Conservation (phyloP, 2,113 vertebrate genomes). For the Orcinus orca region DNA sequence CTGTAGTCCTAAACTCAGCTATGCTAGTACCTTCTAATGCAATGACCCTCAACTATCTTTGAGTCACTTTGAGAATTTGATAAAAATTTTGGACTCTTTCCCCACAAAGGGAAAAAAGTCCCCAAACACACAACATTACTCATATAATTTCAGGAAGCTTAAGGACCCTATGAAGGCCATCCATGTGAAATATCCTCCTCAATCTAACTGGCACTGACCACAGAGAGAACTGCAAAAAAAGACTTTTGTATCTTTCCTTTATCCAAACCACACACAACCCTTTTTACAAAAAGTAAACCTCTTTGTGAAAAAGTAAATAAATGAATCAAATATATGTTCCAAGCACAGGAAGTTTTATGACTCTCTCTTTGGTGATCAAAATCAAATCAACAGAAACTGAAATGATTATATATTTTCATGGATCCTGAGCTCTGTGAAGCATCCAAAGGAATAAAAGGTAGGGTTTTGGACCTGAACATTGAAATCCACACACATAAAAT, state of each 20-base stretch:
- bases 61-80: neutral
- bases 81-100: neutral
- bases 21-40: neutral
- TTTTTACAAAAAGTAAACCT: constrained; percentile 34
- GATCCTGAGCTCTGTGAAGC: neutral
- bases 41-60: neutral
- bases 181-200: neutral
- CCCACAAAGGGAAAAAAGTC: neutral
- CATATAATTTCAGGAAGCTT: constrained; percentile 4
- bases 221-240: neutral
- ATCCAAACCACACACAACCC: neutral
- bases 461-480: neutral
- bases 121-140: neutral
- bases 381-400: constrained; percentile 36
- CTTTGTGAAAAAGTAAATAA: neutral
- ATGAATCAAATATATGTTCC: neutral
- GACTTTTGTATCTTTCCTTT: neutral
- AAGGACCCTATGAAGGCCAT: neutral
- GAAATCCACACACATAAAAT: constrained; percentile 8
- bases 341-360: constrained; percentile 2
- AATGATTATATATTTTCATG: neutral
- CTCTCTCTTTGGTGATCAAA: constrained; percentile 48
- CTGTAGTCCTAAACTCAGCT: neutral
- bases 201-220: neutral
- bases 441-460: neutral